Conservation (phyloP, 2,888 invertebrate species). For the Nemoura dubitans region DNA sequence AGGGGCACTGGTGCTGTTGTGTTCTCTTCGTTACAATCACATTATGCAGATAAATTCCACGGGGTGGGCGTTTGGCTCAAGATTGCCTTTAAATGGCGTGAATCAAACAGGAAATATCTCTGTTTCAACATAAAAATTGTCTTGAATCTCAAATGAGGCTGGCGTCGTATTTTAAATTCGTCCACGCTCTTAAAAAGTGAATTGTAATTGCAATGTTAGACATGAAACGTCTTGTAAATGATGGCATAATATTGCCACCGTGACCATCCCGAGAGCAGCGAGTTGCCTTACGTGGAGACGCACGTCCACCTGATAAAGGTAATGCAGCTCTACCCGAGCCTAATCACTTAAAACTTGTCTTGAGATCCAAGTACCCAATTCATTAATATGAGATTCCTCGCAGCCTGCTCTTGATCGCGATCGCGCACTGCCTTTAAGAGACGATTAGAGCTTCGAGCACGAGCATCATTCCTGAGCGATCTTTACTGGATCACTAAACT, state of each 20-base stretch:
- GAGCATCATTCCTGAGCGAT: neutral
- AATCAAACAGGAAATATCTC: slow-evolving; percentile 5
- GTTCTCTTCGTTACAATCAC: neutral
- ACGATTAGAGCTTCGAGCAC: neutral
- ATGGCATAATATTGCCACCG: neutral
- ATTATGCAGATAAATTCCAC: neutral
- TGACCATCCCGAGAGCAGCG: neutral
- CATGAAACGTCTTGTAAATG: neutral
- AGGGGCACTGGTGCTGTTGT: neutral
- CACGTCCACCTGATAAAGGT: neutral
- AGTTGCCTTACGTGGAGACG: neutral
- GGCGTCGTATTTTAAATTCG: neutral
- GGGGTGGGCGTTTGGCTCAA: neutral
- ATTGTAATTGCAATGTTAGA: neutral
- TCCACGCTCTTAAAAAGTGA: neutral
- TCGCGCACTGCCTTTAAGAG: neutral
- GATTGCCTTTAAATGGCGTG: slow-evolving; percentile 3
- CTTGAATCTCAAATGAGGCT: neutral
- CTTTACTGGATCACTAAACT: slow-evolving; percentile 4
- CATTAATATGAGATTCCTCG: neutral
- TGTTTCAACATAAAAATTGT: neutral
- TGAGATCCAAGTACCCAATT: neutral
- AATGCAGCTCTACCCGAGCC: neutral
- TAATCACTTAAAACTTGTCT: neutral
- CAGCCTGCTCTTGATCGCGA: neutral